These are phyloP conservation scores for Nannobrachium achirus DNA, from an alignment of 2,113 vertebrate genomes.

Conservation along the genomic window DNA sequence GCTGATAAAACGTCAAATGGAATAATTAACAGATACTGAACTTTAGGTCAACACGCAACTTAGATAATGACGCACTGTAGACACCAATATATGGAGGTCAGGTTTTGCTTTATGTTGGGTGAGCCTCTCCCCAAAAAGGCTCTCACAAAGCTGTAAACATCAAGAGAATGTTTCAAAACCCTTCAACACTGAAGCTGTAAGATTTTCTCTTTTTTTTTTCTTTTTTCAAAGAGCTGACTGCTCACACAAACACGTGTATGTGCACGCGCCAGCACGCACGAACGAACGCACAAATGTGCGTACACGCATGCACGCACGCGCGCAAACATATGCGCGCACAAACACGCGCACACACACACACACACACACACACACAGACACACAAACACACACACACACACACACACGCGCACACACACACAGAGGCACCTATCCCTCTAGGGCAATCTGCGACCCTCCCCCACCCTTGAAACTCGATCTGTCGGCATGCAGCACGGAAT, in stretches of 20 bases:
- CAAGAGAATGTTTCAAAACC: constrained; percentile 64
- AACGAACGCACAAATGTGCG: constrained; percentile 40
- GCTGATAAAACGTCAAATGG: no score
- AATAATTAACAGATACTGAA: no score
- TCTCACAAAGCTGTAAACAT: constrained; percentile 53
- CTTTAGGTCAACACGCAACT: no score
- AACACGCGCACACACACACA: constrained; percentile 8
- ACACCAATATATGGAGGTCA: constrained; percentile 7
- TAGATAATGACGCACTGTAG: no score
- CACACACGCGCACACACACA: constrained; percentile 40
- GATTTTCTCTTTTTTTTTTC: no score
- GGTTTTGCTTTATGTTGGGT: constrained; percentile 40
- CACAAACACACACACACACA: constrained; percentile 20
- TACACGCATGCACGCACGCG: constrained; percentile 39
- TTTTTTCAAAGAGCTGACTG: constrained; percentile 61
- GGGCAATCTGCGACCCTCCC: constrained; percentile 72
- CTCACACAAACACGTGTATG: constrained; percentile 36
- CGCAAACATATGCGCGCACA: constrained; percentile 27
- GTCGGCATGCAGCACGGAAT: constrained; percentile 85
- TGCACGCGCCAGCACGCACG: neutral
- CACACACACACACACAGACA: constrained; percentile 43
- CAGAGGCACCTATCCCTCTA: constrained; percentile 76
- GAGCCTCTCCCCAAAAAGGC: constrained; percentile 26
- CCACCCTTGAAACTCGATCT: constrained; percentile 82
- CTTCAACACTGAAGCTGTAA: constrained; percentile 46